phyloP scores from a whole-genome alignment of 1,140 invertebrate genomes.

The Drosophila murphyi region DNA sequence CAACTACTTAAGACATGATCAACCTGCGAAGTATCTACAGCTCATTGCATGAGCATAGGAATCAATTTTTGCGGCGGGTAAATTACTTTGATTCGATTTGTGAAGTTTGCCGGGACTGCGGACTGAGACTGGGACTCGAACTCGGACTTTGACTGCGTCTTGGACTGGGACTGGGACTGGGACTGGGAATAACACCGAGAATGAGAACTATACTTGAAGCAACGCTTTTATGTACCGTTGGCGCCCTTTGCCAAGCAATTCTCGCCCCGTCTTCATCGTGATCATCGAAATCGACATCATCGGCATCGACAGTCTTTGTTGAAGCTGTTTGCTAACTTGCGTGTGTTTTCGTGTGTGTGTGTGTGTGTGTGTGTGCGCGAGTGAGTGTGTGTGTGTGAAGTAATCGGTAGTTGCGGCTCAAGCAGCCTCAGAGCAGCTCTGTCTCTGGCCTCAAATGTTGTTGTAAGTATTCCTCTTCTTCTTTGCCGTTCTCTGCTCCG shows the following conservation, averaged over 20 bases:
- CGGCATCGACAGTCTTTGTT: constrained; percentile 43
- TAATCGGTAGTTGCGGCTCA: constrained; percentile 64
- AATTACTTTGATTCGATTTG: constrained; percentile 79
- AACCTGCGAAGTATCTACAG: constrained; percentile 29
- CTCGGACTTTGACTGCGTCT: not conserved
- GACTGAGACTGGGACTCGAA: too few relatives aligned
- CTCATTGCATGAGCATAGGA: constrained; percentile 32
- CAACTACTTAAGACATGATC: constrained; percentile 21
- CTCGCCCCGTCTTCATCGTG: constrained; percentile 62
- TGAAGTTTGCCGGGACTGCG: constrained; percentile 39
- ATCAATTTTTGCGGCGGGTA: constrained; percentile 63
- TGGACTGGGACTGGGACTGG: not conserved
- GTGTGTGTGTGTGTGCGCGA: constrained; percentile 18
- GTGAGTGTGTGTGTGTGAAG: constrained; percentile 69
- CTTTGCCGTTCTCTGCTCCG: constrained; percentile 2
- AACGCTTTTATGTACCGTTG: constrained; percentile 62
- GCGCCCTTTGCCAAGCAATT: constrained; percentile 75
- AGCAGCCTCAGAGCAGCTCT: constrained; percentile 8
- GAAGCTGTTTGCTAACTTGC: constrained; percentile 30
- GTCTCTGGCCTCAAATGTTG: constrained; percentile 57
- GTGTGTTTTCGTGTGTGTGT: constrained; percentile 27
- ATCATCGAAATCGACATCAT: constrained; percentile 70
- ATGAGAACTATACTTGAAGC: constrained; percentile 45
- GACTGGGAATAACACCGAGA: constrained; percentile 2
- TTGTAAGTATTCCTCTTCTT: constrained; percentile 53